Evolutionary conservation across 2,888 invertebrate genomes (phyloP).

Genomic region (Nymphalis polychloros): DNA sequence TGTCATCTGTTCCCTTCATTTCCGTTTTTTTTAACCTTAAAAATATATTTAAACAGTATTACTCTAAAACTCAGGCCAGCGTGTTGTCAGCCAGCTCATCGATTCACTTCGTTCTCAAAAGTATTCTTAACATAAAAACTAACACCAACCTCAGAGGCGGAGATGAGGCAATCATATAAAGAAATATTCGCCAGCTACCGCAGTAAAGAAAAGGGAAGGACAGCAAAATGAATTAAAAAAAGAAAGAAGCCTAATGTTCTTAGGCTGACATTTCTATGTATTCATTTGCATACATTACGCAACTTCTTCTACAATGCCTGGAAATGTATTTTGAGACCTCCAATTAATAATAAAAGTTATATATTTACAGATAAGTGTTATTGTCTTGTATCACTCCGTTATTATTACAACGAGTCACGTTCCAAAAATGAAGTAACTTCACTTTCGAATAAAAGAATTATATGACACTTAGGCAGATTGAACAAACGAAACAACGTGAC

Average conservation of each 20-base stretch:
- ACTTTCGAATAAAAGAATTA: conserved; percentile 32
- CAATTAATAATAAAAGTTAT: conserved; percentile 22
- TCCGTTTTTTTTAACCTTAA: too few species aligned
- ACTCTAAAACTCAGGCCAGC: too few species aligned
- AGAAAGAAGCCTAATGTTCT: conserved; percentile 20
- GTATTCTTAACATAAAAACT: too few species aligned
- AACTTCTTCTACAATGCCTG: conserved; percentile 11
- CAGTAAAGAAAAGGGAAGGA: conserved; percentile 19
- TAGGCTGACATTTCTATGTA: conserved; percentile 40
- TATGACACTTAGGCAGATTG: conserved; percentile 7
- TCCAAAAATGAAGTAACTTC: conserved; percentile 18
- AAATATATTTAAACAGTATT: too few species aligned
- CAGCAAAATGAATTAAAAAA: conserved; percentile 13
- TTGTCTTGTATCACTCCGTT: neutral
- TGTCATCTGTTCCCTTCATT: too few species aligned
- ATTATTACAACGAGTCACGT: conserved; percentile 9
- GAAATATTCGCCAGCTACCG: too few species aligned
- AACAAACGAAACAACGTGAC: conserved; percentile 19
- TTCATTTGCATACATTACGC: conserved; percentile 42
- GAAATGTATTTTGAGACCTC: neutral
- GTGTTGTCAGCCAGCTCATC: too few species aligned
- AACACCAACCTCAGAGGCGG: too few species aligned
- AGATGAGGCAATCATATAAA: too few species aligned
- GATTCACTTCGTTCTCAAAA: too few species aligned
- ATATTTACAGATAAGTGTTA: neutral